Evolutionary conservation across 2,113 vertebrate genomes (phyloP).

Genomic region (Rhadina sibilatrix): DNA sequence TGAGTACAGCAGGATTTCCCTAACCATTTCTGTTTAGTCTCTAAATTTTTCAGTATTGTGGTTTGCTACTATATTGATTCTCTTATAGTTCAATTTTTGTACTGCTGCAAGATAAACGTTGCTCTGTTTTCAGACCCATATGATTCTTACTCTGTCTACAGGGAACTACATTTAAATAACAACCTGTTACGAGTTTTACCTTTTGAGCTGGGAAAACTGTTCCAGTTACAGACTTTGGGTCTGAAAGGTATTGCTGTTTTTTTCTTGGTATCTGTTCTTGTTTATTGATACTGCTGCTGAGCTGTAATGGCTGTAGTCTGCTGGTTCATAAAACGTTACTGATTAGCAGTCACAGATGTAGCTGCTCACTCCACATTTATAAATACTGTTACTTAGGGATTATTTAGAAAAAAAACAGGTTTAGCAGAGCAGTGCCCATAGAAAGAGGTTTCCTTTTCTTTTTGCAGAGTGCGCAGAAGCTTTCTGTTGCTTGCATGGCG

Average conservation of each 20-base stretch:
- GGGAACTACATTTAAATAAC: conserved; percentile 99
- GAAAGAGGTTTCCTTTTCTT: neutral
- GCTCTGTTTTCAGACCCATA: conserved; percentile 43
- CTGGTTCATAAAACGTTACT: neutral
- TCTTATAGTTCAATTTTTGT: neutral
- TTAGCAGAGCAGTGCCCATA: neutral
- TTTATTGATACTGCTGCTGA: neutral
- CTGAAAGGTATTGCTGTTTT: conserved; percentile 89
- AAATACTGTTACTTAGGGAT: neutral
- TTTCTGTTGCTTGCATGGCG: neutral
- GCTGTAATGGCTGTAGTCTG: neutral
- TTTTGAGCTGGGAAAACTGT: conserved; percentile 99
- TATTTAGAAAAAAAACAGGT: neutral
- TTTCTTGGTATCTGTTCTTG: conserved; percentile 4
- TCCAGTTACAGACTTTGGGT: conserved; percentile 99
- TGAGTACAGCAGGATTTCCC: neutral
- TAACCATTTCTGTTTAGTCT: neutral
- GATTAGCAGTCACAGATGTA: neutral
- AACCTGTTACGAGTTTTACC: conserved; percentile 99
- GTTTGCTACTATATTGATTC: neutral
- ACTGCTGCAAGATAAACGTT: conserved; percentile 19
- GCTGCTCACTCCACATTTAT: neutral
- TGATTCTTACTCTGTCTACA: conserved; percentile 75
- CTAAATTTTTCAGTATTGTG: neutral
- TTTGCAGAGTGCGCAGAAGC: neutral